A percentile compares a stretch with the other conserved stretches of the same genome.
These are phyloP conservation scores for Hetaerina americana DNA, from an alignment of 1,140 invertebrate genomes.

Conservation along the genomic window DNA sequence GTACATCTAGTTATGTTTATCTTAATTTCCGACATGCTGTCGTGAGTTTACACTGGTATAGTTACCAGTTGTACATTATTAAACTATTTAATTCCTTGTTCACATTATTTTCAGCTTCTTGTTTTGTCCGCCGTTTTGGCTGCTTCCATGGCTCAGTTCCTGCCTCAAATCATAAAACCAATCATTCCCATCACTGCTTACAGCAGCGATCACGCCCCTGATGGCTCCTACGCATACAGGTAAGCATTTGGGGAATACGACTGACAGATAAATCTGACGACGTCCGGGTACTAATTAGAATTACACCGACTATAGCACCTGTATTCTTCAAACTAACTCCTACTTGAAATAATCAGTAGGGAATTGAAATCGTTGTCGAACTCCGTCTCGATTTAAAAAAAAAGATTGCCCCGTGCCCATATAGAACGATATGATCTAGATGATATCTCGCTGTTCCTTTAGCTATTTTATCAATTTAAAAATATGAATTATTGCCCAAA, in stretches of 20 bases:
- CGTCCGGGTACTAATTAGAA: neutral
- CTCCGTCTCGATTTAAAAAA: neutral
- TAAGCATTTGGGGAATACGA: too few species aligned
- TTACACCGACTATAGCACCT: neutral
- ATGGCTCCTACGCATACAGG: neutral
- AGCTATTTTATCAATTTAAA: too few species aligned
- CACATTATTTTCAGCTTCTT: neutral
- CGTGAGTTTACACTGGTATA: neutral
- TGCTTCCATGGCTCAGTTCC: neutral
- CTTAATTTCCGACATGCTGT: neutral
- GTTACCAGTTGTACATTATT: too few species aligned
- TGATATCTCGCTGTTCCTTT: too few species aligned
- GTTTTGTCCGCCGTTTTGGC: neutral
- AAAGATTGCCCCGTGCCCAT: neutral
- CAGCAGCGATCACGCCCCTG: neutral
- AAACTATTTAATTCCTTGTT: too few species aligned
- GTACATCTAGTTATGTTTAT: neutral
- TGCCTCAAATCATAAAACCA: neutral
- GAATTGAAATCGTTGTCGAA: neutral
- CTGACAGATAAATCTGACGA: neutral
- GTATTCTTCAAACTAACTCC: neutral
- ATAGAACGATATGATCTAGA: too few species aligned
- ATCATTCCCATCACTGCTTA: neutral
- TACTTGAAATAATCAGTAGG: neutral
- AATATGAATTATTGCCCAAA: too few species aligned